phyloP scores from a whole-genome alignment of 2,797 vertebrate genomes.

The Gymnothorax reevesii region DNA sequence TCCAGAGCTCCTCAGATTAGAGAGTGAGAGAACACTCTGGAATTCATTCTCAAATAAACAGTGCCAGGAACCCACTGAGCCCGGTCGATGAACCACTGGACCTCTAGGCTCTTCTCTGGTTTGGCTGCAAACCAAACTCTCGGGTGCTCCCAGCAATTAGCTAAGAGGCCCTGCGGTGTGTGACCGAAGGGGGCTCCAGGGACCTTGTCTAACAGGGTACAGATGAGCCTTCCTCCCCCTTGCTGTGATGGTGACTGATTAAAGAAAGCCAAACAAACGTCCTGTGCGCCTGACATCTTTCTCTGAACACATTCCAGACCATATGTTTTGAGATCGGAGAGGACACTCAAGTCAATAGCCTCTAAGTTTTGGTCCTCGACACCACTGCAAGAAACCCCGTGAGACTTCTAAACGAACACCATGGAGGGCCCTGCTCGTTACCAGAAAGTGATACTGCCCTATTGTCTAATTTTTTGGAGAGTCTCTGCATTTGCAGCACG shows the following conservation, averaged over 20 bases:
- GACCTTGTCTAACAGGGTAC: neutral
- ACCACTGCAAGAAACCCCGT: neutral
- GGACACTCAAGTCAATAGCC: neutral
- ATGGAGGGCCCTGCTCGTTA: neutral
- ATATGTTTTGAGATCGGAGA: neutral
- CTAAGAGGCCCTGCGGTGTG: neutral
- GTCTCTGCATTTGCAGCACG: neutral
- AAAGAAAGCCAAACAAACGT: constrained; percentile 3
- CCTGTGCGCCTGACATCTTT: neutral
- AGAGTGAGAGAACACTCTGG: neutral
- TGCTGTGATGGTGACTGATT: neutral
- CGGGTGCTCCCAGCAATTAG: neutral
- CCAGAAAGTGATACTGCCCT: neutral
- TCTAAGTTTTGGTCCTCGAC: neutral
- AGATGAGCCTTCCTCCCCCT: neutral
- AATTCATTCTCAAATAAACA: neutral
- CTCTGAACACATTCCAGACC: neutral
- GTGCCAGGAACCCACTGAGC: neutral
- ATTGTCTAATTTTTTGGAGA: neutral
- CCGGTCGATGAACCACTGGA: neutral
- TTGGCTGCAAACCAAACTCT: neutral
- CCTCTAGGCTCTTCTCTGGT: neutral
- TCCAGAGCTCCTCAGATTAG: neutral
- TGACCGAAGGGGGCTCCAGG: neutral
- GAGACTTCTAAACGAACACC: neutral